Evolutionary conservation across 2,888 invertebrate genomes (phyloP), one percentile per base, ranked within the genome.

Genomic region (Drosophila antonietae): DNA sequence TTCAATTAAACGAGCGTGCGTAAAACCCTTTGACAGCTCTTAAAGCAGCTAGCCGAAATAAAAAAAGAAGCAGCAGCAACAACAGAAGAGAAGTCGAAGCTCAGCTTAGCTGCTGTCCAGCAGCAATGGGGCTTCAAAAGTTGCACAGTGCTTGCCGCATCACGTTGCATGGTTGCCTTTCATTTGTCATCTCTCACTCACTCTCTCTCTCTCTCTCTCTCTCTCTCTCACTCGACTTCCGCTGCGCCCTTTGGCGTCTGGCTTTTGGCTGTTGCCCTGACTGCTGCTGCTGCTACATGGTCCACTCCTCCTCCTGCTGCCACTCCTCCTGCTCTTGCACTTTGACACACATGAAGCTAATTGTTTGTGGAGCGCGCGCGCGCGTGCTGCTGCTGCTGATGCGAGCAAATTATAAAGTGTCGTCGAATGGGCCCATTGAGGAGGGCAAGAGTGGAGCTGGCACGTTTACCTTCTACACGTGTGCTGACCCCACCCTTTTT

Each of bases 291-390:
- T 39, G 39, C 39, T 39, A 15, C 15, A 35, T 35, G 37, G 39
- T 39, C 39, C 14, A 39, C 39, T 14, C 39, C 39, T 15, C 28
- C 20, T 37, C 28, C 61, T n/a, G 12, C n/a, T n/a, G 18, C 28
- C 12, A 35, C 31, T 20, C 15, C 23, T n/a, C 49, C 43, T 12
- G 20, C n/a, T 12, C 47, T 39, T 85, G 83, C 82, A 68, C 86
- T 87, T 86, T 87, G 86, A 88, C 86, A 87, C 86, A 87, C 80
- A 82, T 74, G 77, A 86, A 76, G 88, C 81, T 86, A 87, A 88
- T 86, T 88, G 83, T 83, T 75, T 76, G 83, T 65, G 81, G 56
- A 71, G 78, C 60, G 53, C 52, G 64, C 72, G 69, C 70, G 80
- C 83, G 47, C 43, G 81, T 79, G 83, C 76, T 74, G 74, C 57